phyloP scores from a whole-genome alignment of 2,888 invertebrate genomes.

The Ornithoptera alexandrae region DNA sequence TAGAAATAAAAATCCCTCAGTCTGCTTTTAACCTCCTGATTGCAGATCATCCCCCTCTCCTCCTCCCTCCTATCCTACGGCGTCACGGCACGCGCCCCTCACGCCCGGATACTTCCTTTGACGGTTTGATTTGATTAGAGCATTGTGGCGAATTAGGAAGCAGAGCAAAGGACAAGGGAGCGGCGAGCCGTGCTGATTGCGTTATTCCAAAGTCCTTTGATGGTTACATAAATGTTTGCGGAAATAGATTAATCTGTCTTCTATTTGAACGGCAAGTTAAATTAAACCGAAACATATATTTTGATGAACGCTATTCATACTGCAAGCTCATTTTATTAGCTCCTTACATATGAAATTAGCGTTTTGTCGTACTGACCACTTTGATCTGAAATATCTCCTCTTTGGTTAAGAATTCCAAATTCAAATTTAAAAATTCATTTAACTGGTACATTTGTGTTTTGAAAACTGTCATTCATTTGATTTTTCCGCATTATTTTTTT shows the following conservation, averaged over 20 bases:
- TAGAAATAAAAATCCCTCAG: background rate
- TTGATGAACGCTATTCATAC: no score
- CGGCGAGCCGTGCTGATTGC: conserved; percentile 25
- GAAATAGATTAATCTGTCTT: background rate
- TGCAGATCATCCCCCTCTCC: background rate
- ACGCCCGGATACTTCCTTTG: conserved; percentile 31
- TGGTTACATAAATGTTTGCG: conserved; percentile 11
- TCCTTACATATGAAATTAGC: no score
- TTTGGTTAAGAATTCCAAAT: no score
- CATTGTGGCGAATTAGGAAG: conserved; percentile 30
- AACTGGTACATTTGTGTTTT: no score
- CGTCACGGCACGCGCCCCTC: conserved; percentile 29
- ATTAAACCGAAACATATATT: background rate
- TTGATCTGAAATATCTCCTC: no score
- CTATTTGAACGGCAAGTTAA: background rate
- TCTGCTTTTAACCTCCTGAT: conserved; percentile 3
- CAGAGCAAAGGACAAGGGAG: conserved; percentile 16
- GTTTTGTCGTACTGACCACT: no score
- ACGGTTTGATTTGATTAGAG: conserved; percentile 31
- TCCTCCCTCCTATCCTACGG: background rate
- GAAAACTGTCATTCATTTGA: no score
- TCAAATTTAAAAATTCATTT: no score
- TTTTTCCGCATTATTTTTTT: no score
- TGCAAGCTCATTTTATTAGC: no score
- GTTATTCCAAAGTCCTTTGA: conserved; percentile 16